Percentiles rank a stretch among this genome's conserved stretches.
Evolutionary conservation across 53 echinoderm and acorn worm species (phyloP).

Genomic region (Echinarachnius parma): DNA sequence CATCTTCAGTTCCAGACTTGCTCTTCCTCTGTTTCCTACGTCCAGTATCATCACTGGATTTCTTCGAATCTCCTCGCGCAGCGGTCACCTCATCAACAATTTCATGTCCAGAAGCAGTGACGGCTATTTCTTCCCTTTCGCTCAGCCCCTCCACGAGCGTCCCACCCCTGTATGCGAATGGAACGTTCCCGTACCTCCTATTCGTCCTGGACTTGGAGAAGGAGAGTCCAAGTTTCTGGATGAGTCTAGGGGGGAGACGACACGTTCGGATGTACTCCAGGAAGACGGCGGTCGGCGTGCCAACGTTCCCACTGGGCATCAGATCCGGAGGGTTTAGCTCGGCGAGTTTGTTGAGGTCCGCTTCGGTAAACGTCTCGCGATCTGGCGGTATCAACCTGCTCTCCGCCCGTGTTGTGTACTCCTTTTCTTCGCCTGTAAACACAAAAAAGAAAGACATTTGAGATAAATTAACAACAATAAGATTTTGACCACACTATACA

Average conservation of each 20-base stretch:
- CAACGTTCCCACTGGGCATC: conserved; percentile 95
- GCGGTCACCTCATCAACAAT: conserved; percentile 39
- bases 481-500: too few species aligned
- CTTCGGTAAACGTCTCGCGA: conserved; percentile 39
- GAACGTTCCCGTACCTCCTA: conserved; percentile 84
- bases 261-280: conserved; percentile 69
- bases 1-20: background rate
- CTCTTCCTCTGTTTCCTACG: conserved; percentile 21
- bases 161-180: conserved; percentile 62
- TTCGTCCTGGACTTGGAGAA: conserved; percentile 75
- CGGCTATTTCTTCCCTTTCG: conserved; percentile 34
- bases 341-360: conserved; percentile 46
- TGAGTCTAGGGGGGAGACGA: conserved; percentile 69
- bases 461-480: too few species aligned
- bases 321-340: conserved; percentile 86
- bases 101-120: conserved; percentile 67
- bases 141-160: conserved; percentile 14
- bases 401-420: conserved; percentile 47
- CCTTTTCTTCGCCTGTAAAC: conserved; percentile 4
- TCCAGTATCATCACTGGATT: background rate
- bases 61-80: background rate
- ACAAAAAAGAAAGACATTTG: background rate
- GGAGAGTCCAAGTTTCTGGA: conserved; percentile 74
- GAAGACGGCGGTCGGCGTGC: conserved; percentile 77
- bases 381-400: conserved; percentile 41